Base-by-base conservation (phyloP, 2,113 vertebrate species). In the Sinocyclocheilus anophthalmus region DNA sequence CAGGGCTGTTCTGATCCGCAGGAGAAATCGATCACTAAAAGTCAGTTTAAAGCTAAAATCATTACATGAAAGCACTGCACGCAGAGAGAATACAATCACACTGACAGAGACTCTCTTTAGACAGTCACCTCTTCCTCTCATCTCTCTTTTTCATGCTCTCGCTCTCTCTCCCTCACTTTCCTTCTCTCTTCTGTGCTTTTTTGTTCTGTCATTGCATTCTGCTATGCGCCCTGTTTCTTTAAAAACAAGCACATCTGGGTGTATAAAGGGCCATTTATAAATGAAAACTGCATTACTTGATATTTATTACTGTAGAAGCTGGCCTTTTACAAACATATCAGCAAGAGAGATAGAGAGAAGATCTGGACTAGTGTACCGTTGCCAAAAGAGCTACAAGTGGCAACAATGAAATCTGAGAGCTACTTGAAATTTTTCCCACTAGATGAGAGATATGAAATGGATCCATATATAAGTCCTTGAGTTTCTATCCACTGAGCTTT, bases 41-140 rank as follows among this genome's bases (percentile, higher is more conserved):
- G 94, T 95, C 93, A 91, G 92, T 94, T 94, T 94, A 92, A 92
- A 94, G 93, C 91, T 93, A 92, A 94, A 95, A 95, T 94, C 94
- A 93, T 95, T 95, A 94, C 92, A 92, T 89, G 88, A 89, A 78
- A 86, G 88, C 90, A 90, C 90, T 90, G 89, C 89, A 90, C 93
- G 88, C 90, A 92, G 91, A 92, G 87, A 88, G 76, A 59, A 59
- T 84, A 88, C 86, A 69, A 84, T 86, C 81, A 89, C 88, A 92
- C 86, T 88, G 92, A 87, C 55, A 77, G 57, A 78, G 91, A 88
- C 88, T 89, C 75, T 50, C 81, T 89, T 91, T 81, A 83, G 87
- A 89, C 37, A 61, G 87, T 86, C 90, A 85, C 85, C 87, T 16
- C 91, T 86, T 87, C 48, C 70, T 63, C 48, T 53, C 59, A 77